Conservation (phyloP, 2,113 vertebrate genomes). For the Mellivora capensis region DNA sequence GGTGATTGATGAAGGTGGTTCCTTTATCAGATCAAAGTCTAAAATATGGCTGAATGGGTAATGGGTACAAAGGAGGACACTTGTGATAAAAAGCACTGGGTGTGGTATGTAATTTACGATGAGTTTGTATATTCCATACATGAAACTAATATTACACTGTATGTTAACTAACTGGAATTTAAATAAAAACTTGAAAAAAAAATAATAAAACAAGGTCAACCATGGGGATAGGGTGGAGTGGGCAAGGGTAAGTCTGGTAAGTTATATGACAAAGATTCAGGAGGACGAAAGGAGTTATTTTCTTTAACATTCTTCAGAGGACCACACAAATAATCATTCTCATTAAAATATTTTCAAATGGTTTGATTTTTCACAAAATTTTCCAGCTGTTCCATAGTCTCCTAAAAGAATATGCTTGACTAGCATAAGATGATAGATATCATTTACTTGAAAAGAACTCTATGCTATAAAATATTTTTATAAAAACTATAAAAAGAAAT, state of each 20-base stretch:
- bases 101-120: not conserved
- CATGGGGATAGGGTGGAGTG: accelerated
- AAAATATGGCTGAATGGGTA: not conserved
- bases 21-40: not conserved
- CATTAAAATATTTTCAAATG: slow-evolving; percentile 68
- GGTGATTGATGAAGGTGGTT: not conserved
- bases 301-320: not conserved
- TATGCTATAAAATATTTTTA: slow-evolving; percentile 21
- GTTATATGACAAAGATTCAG: not conserved
- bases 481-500: slow-evolving; percentile 48
- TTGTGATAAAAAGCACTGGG: not conserved
- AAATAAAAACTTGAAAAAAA: not conserved
- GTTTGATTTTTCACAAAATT: slow-evolving; percentile 53
- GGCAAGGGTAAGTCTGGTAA: not conserved
- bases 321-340: slow-evolving; percentile 34
- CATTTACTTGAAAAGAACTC: slow-evolving; percentile 44
- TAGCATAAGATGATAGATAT: slow-evolving; percentile 35
- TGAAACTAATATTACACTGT: not conserved
- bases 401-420: slow-evolving; percentile 51
- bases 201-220: not conserved
- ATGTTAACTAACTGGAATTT: not conserved
- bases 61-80: not conserved
- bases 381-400: slow-evolving; percentile 49
- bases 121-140: not conserved
- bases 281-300: not conserved